Conservation (phyloP, 2,888 invertebrate species). For the Microplitis manilae region DNA sequence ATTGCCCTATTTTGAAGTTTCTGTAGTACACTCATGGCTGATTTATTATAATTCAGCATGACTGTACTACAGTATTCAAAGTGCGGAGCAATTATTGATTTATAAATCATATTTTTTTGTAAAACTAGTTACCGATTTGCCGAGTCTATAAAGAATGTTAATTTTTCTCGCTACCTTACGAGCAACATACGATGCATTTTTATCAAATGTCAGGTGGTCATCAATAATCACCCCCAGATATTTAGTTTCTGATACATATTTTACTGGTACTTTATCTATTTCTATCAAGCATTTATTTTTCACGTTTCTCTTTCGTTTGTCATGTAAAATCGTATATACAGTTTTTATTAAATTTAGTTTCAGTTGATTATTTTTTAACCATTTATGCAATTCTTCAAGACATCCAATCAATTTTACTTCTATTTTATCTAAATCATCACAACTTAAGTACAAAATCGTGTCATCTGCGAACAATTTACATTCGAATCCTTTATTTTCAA, state of each 20-base stretch:
- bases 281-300: background rate
- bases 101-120: background rate
- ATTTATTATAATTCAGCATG: background rate
- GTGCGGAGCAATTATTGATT: background rate
- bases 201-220: no score
- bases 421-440: background rate
- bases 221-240: background rate
- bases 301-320: background rate
- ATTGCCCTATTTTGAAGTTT: background rate
- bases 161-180: background rate
- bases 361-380: background rate
- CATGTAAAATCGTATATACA: background rate
- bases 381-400: background rate
- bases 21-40: background rate
- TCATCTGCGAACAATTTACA: constrained; percentile 23
- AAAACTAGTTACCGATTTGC: background rate
- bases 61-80: background rate
- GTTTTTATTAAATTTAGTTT: background rate
- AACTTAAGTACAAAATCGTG: background rate
- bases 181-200: background rate
- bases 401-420: background rate
- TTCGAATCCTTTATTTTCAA: background rate
- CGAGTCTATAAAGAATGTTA: background rate
- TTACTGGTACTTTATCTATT: background rate
- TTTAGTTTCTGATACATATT: background rate